Conservation (phyloP, 2,888 invertebrate species). For the Lasioglossum leucozonium region DNA sequence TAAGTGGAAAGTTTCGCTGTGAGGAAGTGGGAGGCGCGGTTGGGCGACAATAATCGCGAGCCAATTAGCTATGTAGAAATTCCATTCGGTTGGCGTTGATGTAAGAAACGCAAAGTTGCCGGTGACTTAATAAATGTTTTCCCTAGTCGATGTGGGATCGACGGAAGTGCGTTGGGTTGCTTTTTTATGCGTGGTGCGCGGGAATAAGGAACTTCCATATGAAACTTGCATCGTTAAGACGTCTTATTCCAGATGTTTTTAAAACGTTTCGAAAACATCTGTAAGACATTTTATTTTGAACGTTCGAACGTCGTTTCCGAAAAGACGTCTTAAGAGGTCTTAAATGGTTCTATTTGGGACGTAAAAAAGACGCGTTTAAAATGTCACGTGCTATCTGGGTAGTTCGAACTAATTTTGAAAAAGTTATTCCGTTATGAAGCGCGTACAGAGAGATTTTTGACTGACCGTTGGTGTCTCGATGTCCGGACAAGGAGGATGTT, state of each 20-base stretch:
- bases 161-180: not conserved
- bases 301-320: too few species aligned
- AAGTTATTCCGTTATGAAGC: too few species aligned
- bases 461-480: not conserved
- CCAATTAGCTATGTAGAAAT: conserved; percentile 22
- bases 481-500: conserved; percentile 4
- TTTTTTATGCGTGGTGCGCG: not conserved
- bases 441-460: not conserved
- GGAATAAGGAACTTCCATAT: too few species aligned
- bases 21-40: not conserved
- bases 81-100: conserved; percentile 23
- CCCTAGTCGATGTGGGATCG: not conserved
- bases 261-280: too few species aligned
- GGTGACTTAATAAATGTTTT: conserved; percentile 9
- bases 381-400: too few species aligned
- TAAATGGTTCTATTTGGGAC: too few species aligned
- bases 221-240: too few species aligned
- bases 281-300: too few species aligned
- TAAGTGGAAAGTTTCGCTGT: conserved; percentile 21
- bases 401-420: too few species aligned
- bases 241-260: too few species aligned
- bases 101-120: conserved; percentile 5
- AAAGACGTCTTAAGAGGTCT: too few species aligned
- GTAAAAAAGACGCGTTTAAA: too few species aligned
- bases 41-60: conserved; percentile 27